Percentiles rank a stretch among this genome's conserved stretches.
Conservation (phyloP, 2,113 vertebrate genomes). For the Smithornis capensis region DNA sequence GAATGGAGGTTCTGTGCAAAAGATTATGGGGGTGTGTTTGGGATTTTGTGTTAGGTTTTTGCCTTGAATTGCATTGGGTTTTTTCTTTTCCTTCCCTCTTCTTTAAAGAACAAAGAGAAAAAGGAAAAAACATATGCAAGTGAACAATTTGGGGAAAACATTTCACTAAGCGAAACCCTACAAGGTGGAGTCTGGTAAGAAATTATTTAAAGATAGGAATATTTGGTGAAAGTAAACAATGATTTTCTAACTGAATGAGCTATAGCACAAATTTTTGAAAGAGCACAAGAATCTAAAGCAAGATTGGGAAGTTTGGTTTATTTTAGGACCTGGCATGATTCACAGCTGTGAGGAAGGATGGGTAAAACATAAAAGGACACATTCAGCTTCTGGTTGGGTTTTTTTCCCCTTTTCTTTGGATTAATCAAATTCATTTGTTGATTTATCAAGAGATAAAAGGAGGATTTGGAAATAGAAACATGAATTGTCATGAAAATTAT, state of each 20-base stretch:
- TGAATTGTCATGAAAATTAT: background rate
- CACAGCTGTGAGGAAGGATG: background rate
- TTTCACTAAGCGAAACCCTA: background rate
- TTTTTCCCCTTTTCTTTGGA: background rate
- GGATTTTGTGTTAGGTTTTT: background rate
- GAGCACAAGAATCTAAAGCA: background rate
- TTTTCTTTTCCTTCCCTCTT: background rate
- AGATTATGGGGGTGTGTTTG: background rate
- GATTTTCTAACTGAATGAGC: background rate
- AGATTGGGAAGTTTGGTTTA: background rate
- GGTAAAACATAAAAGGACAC: background rate
- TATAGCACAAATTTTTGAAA: background rate
- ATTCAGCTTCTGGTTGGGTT: background rate
- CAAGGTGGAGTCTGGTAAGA: background rate
- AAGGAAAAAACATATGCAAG: background rate
- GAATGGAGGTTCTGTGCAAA: background rate
- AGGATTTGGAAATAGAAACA: background rate
- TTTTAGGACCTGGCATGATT: background rate
- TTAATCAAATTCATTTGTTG: background rate
- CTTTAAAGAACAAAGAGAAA: background rate
- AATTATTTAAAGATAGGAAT: background rate
- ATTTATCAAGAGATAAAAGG: background rate
- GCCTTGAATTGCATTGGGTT: fast-evolving
- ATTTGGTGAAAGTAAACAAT: background rate
- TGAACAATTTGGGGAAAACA: background rate